Evolutionary conservation across 2,113 vertebrate species (phyloP), one percentile per base, ranked within the genome.

Genomic region (Pachyramphus minor): DNA sequence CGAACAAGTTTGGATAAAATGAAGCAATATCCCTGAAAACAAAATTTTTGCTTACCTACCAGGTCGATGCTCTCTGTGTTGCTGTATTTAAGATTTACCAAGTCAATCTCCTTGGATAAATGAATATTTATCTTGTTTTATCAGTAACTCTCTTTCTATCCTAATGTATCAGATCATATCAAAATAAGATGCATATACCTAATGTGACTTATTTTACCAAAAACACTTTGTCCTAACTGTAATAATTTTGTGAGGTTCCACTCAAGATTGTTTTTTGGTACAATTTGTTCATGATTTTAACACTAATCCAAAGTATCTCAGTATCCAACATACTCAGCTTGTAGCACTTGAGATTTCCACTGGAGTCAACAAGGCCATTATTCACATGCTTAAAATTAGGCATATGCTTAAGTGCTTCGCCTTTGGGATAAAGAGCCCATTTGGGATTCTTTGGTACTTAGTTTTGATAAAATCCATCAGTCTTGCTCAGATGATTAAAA

Each of bases 401-500:
- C 88, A 90, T 45, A 72, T 82, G 88, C 93, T 97, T 72, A 96
- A 95, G 73, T 92, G 83, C 49, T 87, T 93, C 1, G 49, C 93
- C 86, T 89, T 84, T 95, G 92, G 95, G 93, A 96, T 93, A 92
- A 96, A 96, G 66, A 94, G 45, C 58, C 81, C 81, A 79, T 96
- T 91, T 91, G 94, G 93, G 93, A 95, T 89, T 91, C 80, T 60
- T 84, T 2, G 8, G 76, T 92, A 79, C 87, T 96, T 93, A 91
- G 66, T 77, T 81, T 80, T 81, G 96, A 96, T 96, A 96, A 97
- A 96, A 92, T 77, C 88, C 90, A 95, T 97, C 90, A 56, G 44
- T 95, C 90, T 96, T 95, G 56, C 87, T 90, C 75, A 93, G 68
- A 90, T 75, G 85, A 90, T 96, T 95, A 90, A 93, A 97, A 97